These are phyloP conservation scores for Meteorus cinctellus DNA, from an alignment of 2,888 invertebrate genomes.

Conservation along the genomic window DNA sequence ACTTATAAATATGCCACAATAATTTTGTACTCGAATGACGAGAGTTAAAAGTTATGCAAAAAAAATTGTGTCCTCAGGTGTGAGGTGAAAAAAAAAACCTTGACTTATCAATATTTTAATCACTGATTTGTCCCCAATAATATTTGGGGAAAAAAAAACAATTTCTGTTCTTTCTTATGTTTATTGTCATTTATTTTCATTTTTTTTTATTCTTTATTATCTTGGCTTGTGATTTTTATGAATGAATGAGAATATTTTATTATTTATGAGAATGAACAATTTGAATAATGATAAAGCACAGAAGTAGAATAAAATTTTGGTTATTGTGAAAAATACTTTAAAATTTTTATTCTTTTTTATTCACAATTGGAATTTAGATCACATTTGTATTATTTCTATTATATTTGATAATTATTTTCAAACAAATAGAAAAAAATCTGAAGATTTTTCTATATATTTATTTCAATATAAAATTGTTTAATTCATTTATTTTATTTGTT, in stretches of 20 bases:
- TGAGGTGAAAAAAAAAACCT: conserved; percentile 4
- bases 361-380: no score
- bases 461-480: no score
- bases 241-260: background rate
- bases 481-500: no score
- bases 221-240: background rate
- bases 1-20: background rate
- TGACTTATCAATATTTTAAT: conserved; percentile 19
- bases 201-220: background rate
- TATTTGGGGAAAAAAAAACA: background rate
- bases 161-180: background rate
- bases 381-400: no score
- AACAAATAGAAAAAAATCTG: no score
- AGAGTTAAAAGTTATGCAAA: background rate
- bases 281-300: background rate
- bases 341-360: no score
- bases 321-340: no score
- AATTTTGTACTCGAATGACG: background rate
- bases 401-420: no score
- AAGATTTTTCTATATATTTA: no score
- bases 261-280: background rate
- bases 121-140: conserved; percentile 12
- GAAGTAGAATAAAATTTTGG: no score
- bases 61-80: conserved; percentile 6
- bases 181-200: background rate